These are phyloP conservation scores for Drosophila bocqueti DNA, from an alignment of 1,140 invertebrate genomes.

Conservation along the genomic window DNA sequence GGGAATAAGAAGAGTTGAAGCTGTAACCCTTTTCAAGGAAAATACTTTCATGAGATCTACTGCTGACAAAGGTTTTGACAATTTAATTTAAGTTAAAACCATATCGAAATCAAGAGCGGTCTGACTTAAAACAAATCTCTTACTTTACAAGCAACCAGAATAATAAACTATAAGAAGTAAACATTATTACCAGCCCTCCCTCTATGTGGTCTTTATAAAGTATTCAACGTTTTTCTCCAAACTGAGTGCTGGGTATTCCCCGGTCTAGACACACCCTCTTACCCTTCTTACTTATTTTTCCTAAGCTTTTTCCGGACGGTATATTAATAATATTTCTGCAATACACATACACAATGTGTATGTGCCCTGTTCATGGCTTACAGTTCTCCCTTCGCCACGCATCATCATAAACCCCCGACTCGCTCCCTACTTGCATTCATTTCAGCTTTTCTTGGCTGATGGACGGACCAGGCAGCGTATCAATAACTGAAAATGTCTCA, in stretches of 20 bases:
- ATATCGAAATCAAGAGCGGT: neutral
- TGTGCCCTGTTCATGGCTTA: slow-evolving; percentile 7
- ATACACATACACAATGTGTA: neutral
- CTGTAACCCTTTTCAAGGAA: neutral
- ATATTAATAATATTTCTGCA: slow-evolving; percentile 73
- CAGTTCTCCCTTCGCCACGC: slow-evolving; percentile 4
- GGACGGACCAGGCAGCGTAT: slow-evolving; percentile 63
- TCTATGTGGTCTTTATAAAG: neutral
- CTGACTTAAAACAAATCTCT: neutral
- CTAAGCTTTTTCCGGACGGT: slow-evolving; percentile 25
- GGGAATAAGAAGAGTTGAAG: neutral
- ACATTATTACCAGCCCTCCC: too few relatives aligned
- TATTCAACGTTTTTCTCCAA: neutral
- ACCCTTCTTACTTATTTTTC: slow-evolving; percentile 8
- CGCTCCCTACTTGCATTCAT: slow-evolving; percentile 68
- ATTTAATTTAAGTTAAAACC: neutral
- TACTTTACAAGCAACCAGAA: neutral
- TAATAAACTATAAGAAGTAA: neutral
- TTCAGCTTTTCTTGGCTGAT: slow-evolving; percentile 48
- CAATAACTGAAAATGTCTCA: slow-evolving; percentile 84
- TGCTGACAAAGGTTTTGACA: neutral
- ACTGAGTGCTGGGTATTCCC: neutral
- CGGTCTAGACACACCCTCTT: neutral
- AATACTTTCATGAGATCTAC: neutral
- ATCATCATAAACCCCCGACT: slow-evolving; percentile 57